Conservation (phyloP, 2,113 vertebrate genomes). For the Catharus bicknelli region DNA sequence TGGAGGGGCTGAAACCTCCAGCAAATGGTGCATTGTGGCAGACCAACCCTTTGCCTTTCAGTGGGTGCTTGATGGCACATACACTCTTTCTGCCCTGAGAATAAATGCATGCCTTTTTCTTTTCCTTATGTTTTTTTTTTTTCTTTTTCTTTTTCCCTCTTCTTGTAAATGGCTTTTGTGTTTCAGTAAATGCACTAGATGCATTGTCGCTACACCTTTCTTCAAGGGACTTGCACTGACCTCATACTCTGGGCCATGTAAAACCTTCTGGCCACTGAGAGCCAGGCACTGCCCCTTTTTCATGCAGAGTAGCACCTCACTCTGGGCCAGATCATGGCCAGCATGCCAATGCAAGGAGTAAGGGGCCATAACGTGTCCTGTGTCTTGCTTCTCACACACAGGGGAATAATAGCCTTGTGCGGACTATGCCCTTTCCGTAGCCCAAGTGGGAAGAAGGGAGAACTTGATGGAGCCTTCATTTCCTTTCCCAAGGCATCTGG, state of each 20-base stretch:
- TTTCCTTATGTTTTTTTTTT: not conserved
- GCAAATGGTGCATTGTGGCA: conserved; percentile 34
- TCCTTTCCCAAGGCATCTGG: conserved; percentile 63
- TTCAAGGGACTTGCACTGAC: conserved; percentile 35
- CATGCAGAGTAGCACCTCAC: conserved; percentile 57
- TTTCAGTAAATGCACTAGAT: conserved; percentile 27
- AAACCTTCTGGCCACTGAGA: conserved; percentile 43
- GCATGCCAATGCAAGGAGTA: conserved; percentile 48
- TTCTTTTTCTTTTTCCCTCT: not conserved
- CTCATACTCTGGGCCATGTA: conserved; percentile 50
- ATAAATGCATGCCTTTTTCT: conserved; percentile 25
- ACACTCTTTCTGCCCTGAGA: conserved; percentile 6
- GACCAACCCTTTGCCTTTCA: conserved; percentile 50
- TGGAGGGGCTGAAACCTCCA: conserved; percentile 40
- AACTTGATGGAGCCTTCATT: conserved; percentile 49
- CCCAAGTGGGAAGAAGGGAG: conserved; percentile 22
- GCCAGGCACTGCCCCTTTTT: conserved; percentile 48
- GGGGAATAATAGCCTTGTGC: conserved; percentile 38
- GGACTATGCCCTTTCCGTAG: conserved; percentile 42
- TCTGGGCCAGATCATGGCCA: conserved; percentile 45
- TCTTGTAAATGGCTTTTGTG: conserved; percentile 43
- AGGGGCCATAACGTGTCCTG: not conserved
- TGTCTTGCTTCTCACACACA: conserved; percentile 57
- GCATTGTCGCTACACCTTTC: conserved; percentile 47
- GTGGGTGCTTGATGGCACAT: not conserved